Conservation (phyloP, 2,797 vertebrate genomes). For the Iguana delicatissima region DNA sequence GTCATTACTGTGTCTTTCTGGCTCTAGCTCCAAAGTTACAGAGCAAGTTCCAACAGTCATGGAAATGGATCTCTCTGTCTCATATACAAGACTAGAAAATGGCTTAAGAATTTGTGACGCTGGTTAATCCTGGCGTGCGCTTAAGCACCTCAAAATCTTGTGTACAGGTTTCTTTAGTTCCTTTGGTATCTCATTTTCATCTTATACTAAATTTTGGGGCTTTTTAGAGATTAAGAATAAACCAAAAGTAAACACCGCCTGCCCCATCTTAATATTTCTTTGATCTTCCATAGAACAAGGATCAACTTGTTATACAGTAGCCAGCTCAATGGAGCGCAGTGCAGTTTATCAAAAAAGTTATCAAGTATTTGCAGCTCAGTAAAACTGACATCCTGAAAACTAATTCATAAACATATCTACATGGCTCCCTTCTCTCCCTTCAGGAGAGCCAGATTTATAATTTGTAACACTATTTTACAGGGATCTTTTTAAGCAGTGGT, state of each 20-base stretch:
- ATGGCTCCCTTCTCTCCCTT: not conserved
- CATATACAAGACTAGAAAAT: conserved; percentile 65
- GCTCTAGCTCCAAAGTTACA: conserved; percentile 64
- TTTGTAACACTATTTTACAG: not conserved
- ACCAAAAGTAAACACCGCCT: fast-evolving
- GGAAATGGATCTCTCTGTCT: conserved; percentile 64
- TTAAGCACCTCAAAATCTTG: conserved; percentile 26
- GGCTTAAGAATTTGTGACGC: conserved; percentile 53
- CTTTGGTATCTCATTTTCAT: conserved; percentile 34
- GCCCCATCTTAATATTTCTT: not conserved
- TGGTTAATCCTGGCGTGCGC: conserved; percentile 24
- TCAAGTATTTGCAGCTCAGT: not conserved
- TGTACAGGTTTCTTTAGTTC: conserved; percentile 50
- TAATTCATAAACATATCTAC: not conserved
- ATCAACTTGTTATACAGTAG: not conserved
- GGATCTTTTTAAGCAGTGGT: too few relatives aligned
- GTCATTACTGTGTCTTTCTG: conserved; percentile 78
- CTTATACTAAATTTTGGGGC: not conserved
- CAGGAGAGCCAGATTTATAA: not conserved
- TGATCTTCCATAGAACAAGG: not conserved
- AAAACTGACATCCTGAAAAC: not conserved
- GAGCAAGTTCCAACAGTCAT: conserved; percentile 81
- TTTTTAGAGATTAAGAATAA: conserved; percentile 19
- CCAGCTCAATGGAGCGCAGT: not conserved
- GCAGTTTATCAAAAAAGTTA: not conserved